Percentiles rank a stretch among this genome's conserved stretches.
Evolutionary conservation across 1,140 invertebrate species (phyloP).

Genomic region (Potamilus streckersoni): DNA sequence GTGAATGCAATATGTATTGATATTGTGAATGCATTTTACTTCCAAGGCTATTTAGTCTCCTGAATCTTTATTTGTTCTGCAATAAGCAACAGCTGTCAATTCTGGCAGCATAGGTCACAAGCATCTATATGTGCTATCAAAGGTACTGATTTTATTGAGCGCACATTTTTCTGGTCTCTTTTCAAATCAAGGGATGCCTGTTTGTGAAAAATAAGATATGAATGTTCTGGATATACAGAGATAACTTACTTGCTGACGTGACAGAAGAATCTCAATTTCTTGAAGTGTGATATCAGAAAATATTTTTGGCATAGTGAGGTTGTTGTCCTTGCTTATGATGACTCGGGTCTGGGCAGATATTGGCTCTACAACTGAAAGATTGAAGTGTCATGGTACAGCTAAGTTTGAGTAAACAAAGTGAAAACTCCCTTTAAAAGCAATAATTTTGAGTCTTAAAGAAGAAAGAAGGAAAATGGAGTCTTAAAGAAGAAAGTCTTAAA

Average conservation of each 20-base stretch:
- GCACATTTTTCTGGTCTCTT: neutral
- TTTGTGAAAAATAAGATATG: too few species aligned
- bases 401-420: neutral
- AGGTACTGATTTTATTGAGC: neutral
- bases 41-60: too few species aligned
- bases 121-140: neutral
- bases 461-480: too few species aligned
- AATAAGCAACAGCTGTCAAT: neutral
- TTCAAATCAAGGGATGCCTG: neutral
- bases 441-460: too few species aligned
- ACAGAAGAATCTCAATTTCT: conserved; percentile 81
- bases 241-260: conserved; percentile 73
- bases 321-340: conserved; percentile 80
- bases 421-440: too few species aligned
- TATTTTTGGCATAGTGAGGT: conserved; percentile 76
- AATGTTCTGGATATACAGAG: too few species aligned
- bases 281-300: conserved; percentile 82
- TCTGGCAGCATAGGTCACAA: neutral
- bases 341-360: conserved; percentile 84
- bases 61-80: too few species aligned
- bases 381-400: conserved; percentile 33
- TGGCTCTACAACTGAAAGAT: conserved; percentile 72
- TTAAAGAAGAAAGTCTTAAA: too few species aligned
- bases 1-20: too few species aligned
- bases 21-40: too few species aligned